A percentile compares a stretch with the other conserved stretches of the same genome.
These are phyloP conservation scores for Parazoanthus swiftii DNA, from an alignment of 92 coral and sea anemone genomes.

Conservation along the genomic window DNA sequence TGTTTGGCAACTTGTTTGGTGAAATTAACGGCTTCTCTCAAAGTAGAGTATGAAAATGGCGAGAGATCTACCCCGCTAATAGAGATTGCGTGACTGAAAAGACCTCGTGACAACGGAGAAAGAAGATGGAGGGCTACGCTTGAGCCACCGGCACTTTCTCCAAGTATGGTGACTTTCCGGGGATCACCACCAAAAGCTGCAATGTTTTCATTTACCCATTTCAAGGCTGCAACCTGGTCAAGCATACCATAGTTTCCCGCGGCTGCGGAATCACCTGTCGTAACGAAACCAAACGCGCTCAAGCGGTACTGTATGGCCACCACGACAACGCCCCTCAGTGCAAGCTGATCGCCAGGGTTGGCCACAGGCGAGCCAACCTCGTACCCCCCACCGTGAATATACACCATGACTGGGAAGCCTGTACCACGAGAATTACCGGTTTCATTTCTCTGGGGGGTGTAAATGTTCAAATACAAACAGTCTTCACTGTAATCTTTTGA, in stretches of 20 bases:
- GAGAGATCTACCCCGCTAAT: constrained; percentile 60
- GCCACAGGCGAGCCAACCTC: constrained; percentile 39
- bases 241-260: constrained; percentile 55
- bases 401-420: constrained; percentile 61
- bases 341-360: constrained; percentile 49
- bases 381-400: constrained; percentile 62
- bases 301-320: constrained; percentile 62
- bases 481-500: constrained; percentile 74
- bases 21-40: constrained; percentile 21
- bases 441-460: constrained; percentile 22
- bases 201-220: constrained; percentile 41
- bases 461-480: constrained; percentile 56
- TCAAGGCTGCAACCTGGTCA: constrained; percentile 48
- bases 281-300: constrained; percentile 57
- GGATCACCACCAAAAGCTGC: constrained; percentile 41
- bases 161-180: constrained; percentile 39
- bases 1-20: constrained; percentile 49
- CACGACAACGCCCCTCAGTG: constrained; percentile 54
- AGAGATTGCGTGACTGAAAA: constrained; percentile 38
- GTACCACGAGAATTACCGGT: background rate
- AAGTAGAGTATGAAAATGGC: constrained; percentile 36
- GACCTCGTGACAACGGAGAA: constrained; percentile 42
- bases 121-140: constrained; percentile 29
- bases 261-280: constrained; percentile 60
- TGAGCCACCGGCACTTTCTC: constrained; percentile 43